Percentiles rank a stretch among this genome's conserved stretches.
Evolutionary conservation across 2,888 invertebrate genomes (phyloP).

Genomic region (Hyposoter didymator): DNA sequence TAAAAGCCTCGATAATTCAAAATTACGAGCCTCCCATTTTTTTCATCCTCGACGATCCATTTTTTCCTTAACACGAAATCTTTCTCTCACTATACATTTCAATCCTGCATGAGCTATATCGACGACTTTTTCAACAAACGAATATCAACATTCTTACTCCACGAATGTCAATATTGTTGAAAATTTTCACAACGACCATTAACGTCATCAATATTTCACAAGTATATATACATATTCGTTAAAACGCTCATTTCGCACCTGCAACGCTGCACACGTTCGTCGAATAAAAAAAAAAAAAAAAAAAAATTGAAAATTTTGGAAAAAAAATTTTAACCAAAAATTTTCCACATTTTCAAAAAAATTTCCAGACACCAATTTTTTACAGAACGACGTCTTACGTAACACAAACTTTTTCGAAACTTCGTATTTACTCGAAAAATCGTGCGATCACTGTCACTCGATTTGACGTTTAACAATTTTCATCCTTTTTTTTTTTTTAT

Average conservation of each 20-base stretch:
- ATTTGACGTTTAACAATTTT: slow-evolving; percentile 8
- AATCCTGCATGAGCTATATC: background rate
- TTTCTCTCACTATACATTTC: background rate
- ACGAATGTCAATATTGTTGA: background rate
- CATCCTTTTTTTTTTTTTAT: background rate
- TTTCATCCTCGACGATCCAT: background rate
- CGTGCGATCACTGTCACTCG: background rate
- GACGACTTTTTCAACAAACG: background rate
- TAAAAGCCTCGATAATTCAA: slow-evolving; percentile 1
- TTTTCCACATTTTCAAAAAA: background rate
- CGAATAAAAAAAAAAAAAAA: background rate
- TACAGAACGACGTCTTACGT: background rate
- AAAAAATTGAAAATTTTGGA: background rate
- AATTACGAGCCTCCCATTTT: background rate
- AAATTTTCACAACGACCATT: slow-evolving; percentile 2
- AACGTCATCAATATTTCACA: background rate
- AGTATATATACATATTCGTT: background rate
- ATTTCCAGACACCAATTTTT: background rate
- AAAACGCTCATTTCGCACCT: background rate
- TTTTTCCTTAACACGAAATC: background rate
- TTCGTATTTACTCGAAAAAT: background rate
- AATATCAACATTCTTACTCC: background rate
- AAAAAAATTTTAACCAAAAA: background rate
- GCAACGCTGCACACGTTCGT: background rate
- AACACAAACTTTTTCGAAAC: background rate